Evolutionary conservation across 2,888 invertebrate genomes (phyloP), one percentile per base, ranked within the genome.

Genomic region (Phyllotreta cruciferae): DNA sequence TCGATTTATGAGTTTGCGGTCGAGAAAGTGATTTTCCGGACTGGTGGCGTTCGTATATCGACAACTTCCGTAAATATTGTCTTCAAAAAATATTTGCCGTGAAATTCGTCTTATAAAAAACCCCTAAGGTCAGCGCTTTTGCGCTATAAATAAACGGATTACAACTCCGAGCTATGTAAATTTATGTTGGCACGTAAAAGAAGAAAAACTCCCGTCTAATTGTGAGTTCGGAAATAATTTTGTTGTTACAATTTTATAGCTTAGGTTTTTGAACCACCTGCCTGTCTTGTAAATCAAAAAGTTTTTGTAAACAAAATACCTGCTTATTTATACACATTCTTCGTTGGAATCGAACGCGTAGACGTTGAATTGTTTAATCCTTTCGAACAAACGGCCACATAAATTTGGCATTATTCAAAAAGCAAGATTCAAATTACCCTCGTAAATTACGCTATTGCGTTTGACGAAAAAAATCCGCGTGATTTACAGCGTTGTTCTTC

Each of bases 11-110:
- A 58, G 50, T 50, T 58, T 58, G 58, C 57, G 57, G 57, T 24
- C 44, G 58, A 58, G 58, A 58, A 58, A 58, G 58, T 58, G 50
- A 58, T 58, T 58, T 58, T 58, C 58, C 47, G 58, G 58, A 58
- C 58, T 58, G 50, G 50, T 11, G 49, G 50, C 39, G 50, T 42
- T 56, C 37, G 36, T 24, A 14, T 13, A 14, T 13, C 34, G 35
- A 50, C 11, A 47, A 56, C 56, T 44, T 56, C 56, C 2, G 47
- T 57, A 57, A 57, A 57, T 49, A 34, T 57, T 49, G 39, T 24
- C 37, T 49, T 14, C 38, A 14, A 47, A 47, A 47, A 14, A 7
- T 47, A 34, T 47, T 14, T 9, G 14, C 47, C 6, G 47, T 10
- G n/a, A 47, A 6, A 14, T 6, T 3, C 8, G 9, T 44, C 10